Conservation (phyloP, 2,113 vertebrate species). For the Triplophysa rosa region DNA sequence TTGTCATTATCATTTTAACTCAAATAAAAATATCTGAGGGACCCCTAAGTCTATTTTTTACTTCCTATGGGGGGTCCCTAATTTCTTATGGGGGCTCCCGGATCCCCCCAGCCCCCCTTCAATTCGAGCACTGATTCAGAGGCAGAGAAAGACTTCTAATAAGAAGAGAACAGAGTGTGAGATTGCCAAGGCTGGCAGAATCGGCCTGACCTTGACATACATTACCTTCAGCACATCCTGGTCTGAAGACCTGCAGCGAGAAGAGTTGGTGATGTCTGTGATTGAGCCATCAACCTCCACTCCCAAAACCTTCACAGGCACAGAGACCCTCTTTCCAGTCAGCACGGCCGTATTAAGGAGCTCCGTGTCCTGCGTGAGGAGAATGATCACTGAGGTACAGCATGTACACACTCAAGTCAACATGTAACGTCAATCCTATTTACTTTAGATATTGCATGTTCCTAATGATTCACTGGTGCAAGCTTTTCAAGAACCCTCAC, state of each 20-base stretch:
- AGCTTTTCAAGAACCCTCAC: too few relatives aligned
- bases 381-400: not conserved
- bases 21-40: too few relatives aligned
- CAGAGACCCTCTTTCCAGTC: slow-evolving; percentile 81
- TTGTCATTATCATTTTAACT: too few relatives aligned
- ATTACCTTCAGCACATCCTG: slow-evolving; percentile 85
- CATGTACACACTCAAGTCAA: too few relatives aligned
- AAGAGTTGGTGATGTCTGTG: slow-evolving; percentile 82
- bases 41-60: too few relatives aligned
- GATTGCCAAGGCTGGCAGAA: slow-evolving; percentile 28
- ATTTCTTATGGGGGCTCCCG: too few relatives aligned
- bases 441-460: too few relatives aligned
- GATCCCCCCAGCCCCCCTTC: too few relatives aligned
- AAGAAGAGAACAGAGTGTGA: slow-evolving; percentile 20
- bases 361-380: slow-evolving; percentile 77
- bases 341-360: slow-evolving; percentile 90
- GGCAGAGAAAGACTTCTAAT: slow-evolving; percentile 39
- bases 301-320: slow-evolving; percentile 83
- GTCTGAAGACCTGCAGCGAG: slow-evolving; percentile 83
- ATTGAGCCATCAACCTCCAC: slow-evolving; percentile 82
- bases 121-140: too few relatives aligned
- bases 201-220: slow-evolving; percentile 16
- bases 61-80: too few relatives aligned
- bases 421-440: too few relatives aligned
- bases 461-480: too few relatives aligned